phyloP scores from a whole-genome alignment of 2,113 vertebrate species.

The Trichomycterus rosablanca region DNA sequence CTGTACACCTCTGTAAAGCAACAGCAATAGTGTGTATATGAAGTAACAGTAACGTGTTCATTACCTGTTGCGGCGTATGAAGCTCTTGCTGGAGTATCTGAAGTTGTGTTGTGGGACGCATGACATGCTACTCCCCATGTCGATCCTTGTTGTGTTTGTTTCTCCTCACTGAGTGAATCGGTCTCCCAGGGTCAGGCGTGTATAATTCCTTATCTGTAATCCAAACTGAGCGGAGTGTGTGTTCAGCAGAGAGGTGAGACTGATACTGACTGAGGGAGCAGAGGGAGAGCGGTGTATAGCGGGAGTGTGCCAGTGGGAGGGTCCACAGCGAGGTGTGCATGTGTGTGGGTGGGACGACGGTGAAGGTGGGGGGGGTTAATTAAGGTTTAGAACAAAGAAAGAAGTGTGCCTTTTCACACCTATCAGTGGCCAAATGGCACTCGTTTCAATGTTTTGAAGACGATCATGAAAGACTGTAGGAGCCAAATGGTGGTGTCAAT shows the following conservation, averaged over 20 bases:
- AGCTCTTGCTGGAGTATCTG: slow-evolving; percentile 72
- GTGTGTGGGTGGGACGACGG: slow-evolving; percentile 18
- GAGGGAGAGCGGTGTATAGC: slow-evolving; percentile 45
- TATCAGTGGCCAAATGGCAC: slow-evolving; percentile 65
- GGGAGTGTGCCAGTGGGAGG: slow-evolving; percentile 42
- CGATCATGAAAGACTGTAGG: slow-evolving; percentile 39
- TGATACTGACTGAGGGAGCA: slow-evolving; percentile 54
- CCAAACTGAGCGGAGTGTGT: slow-evolving; percentile 47
- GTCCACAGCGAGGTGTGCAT: slow-evolving; percentile 50
- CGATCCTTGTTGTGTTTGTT: slow-evolving; percentile 34
- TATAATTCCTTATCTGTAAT: slow-evolving; percentile 51
- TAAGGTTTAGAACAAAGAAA: slow-evolving; percentile 57
- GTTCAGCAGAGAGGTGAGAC: slow-evolving; percentile 47
- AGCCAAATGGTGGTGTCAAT: slow-evolving; percentile 50
- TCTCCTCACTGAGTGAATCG: slow-evolving; percentile 18
- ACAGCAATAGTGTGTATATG: too few relatives aligned
- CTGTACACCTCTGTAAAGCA: not conserved
- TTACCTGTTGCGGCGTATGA: slow-evolving; percentile 75
- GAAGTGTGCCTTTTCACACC: slow-evolving; percentile 67
- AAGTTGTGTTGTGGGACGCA: slow-evolving; percentile 74
- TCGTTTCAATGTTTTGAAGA: slow-evolving; percentile 46
- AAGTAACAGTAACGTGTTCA: not conserved
- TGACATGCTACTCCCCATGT: slow-evolving; percentile 74
- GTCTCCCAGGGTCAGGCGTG: slow-evolving; percentile 25
- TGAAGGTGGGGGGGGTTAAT: slow-evolving; percentile 47